A percentile compares a stretch with the other conserved stretches of the same genome.
phyloP scores from a whole-genome alignment of 2,888 invertebrate species.

The Molanna angustata region DNA sequence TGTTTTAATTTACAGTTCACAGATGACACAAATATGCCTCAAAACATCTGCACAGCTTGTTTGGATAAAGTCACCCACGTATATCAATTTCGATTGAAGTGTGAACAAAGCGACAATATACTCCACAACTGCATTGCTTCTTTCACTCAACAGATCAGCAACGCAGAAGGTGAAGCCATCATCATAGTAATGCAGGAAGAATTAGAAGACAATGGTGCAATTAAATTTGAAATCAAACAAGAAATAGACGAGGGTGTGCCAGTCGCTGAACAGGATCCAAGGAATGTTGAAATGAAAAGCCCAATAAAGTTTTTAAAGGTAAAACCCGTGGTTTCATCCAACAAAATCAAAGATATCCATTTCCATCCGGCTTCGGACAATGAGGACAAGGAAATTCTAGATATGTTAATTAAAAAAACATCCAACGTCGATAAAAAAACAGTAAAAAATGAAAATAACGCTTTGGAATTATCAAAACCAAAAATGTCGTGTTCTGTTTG shows the following conservation, averaged over 20 bases:
- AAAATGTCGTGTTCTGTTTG: slow-evolving; percentile 18
- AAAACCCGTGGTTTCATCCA: background rate
- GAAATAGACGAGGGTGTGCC: too few species aligned
- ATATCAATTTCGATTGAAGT: slow-evolving; percentile 21
- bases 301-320: background rate
- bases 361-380: background rate
- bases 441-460: slow-evolving; percentile 1
- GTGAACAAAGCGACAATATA: slow-evolving; percentile 16
- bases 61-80: slow-evolving; percentile 13
- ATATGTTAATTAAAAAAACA: slow-evolving; percentile 9
- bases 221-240: too few species aligned
- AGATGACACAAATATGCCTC: slow-evolving; percentile 15
- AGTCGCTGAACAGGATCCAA: too few species aligned
- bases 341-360: too few species aligned
- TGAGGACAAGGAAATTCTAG: background rate
- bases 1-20: slow-evolving; percentile 20
- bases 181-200: slow-evolving; percentile 20
- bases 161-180: slow-evolving; percentile 17
- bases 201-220: background rate
- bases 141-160: slow-evolving; percentile 11
- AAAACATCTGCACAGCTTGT: slow-evolving; percentile 20
- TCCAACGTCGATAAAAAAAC: background rate
- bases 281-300: too few species aligned
- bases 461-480: too few species aligned
- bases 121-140: slow-evolving; percentile 17